phyloP scores from a whole-genome alignment of 2,113 vertebrate genomes.

The Entelurus aequoreus region DNA sequence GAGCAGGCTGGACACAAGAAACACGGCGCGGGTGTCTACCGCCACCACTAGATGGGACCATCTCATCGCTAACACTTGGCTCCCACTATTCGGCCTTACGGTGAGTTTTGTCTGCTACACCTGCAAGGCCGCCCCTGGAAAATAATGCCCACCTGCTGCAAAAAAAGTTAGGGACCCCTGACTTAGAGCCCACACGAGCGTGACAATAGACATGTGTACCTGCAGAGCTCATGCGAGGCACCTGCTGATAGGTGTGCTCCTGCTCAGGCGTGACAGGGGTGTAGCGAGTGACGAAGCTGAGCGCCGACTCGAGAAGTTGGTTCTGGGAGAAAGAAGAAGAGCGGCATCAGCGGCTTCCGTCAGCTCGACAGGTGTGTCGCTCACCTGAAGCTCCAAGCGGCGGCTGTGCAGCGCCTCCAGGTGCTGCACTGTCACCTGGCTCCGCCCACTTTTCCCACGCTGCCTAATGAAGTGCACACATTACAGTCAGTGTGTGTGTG shows the following conservation, averaged over 20 bases:
- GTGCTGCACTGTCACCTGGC: conserved; percentile 74
- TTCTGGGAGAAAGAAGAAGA: conserved; percentile 64
- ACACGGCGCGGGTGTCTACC: no score
- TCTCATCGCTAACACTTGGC: no score
- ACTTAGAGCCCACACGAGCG: no score
- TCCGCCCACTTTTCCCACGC: conserved; percentile 70
- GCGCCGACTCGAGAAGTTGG: conserved; percentile 76
- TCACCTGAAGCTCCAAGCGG: conserved; percentile 50
- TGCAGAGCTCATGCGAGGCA: conserved; percentile 16
- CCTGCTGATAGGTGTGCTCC: not conserved
- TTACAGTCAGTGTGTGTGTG: conserved; percentile 9
- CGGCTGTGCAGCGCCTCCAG: conserved; percentile 77
- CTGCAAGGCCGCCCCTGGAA: no score
- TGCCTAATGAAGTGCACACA: conserved; percentile 32
- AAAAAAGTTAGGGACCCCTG: no score
- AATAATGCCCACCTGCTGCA: no score
- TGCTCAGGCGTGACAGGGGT: not conserved
- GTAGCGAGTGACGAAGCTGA: conserved; percentile 53
- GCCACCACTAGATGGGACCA: no score
- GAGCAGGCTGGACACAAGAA: no score
- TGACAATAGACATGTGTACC: conserved; percentile 12
- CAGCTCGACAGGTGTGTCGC: not conserved
- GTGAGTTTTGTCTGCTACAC: no score
- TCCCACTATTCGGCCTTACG: no score
- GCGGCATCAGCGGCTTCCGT: not conserved